Base-by-base conservation (phyloP, 2,888 invertebrate genomes). In the Drosophila falleni region DNA sequence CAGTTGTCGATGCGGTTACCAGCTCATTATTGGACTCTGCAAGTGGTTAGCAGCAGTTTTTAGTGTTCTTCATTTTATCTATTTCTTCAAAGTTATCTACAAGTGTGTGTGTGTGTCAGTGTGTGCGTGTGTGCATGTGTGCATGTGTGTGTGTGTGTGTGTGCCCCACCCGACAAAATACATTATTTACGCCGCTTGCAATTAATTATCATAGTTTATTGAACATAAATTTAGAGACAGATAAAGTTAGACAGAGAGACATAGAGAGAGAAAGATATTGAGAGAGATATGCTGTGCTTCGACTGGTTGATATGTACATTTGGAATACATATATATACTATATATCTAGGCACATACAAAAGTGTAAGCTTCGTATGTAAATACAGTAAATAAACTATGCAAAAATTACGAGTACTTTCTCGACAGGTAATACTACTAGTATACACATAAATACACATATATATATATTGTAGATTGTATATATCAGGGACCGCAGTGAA, bases 21-120 rank as follows among this genome's bases (percentile, higher is more conserved):
- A 89, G 65, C 65, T 92, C 87, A 68, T 89, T 90, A 74, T 89
- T 90, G 54, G 84, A 63, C 78, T 91, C 91, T 91, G 90, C 69
- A 91, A 90, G 66, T 73, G 80, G 75, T 58, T 72, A 71, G 80
- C 80, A 69, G 69, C 76, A 55, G 54, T 71, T 69, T 78, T 74
- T 70, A 74, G 58, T 86, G 65, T 77, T 67, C 39, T 69, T 37
- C 33, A 70, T 42, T 62, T 58, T n/a, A 53, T 26, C 53, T 55
- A 13, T 47, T 55, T 46, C 41, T 35, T 61, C 19, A 29, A 16
- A 35, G 19, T 41, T 29, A 5, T 15, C 39, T 66, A 60, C 63
- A 42, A 51, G 54, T 62, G 53, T 63, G 39, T 62, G 35, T 54
- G 1, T 2, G 55, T 63, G 23, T 46, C 29, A 29, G 47, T 54